These are phyloP conservation scores for rat (Rattus norvegicus) DNA, from an alignment of 2,113 vertebrate genomes.

Conservation along the genomic window DNA sequence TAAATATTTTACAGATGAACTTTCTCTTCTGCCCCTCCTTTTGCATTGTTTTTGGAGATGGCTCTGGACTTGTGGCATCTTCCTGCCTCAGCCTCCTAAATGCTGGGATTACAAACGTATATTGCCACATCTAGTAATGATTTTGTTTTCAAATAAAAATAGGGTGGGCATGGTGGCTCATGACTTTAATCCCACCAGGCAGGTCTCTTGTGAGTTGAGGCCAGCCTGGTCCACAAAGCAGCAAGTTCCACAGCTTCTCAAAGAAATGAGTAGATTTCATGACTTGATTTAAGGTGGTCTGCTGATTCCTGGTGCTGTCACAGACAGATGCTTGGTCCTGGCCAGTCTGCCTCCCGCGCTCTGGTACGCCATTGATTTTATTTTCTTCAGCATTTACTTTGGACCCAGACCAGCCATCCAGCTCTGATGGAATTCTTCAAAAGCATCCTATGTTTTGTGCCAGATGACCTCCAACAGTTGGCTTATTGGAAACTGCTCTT, in stretches of 20 bases:
- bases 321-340: background rate
- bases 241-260: background rate
- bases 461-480: constrained; percentile 50
- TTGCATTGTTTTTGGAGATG: background rate
- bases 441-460: constrained; percentile 68
- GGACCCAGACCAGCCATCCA: constrained; percentile 72
- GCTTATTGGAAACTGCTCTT: constrained; percentile 72
- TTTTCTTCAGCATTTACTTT: constrained; percentile 76
- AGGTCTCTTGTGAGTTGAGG: background rate
- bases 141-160: background rate
- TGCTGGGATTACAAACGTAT: background rate
- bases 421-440: constrained; percentile 78
- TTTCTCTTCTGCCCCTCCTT: too few relatives aligned
- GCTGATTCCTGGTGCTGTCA: background rate
- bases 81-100: background rate
- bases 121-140: too few relatives aligned
- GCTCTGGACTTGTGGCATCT: background rate
- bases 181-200: background rate
- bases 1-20: background rate
- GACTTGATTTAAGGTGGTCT: constrained; percentile 9
- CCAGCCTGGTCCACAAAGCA: background rate
- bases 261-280: background rate
- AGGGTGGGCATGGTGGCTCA: background rate
- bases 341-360: background rate
- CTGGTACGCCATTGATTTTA: background rate